Percentiles rank a stretch among this genome's conserved stretches.
phyloP scores from a whole-genome alignment of 2,888 invertebrate species.

The Willowsia nigromaculata region DNA sequence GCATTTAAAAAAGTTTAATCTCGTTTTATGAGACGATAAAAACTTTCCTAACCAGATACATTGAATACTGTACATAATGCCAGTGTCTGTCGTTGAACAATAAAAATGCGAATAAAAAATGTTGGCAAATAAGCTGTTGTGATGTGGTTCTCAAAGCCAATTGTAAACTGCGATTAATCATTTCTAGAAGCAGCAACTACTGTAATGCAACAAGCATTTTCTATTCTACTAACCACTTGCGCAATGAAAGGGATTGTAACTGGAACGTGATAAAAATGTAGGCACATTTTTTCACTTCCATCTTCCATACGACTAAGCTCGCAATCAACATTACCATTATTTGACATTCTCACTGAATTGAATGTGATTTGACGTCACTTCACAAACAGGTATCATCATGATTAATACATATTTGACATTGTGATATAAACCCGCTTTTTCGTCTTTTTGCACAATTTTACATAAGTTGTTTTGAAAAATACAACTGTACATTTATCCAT shows the following conservation, averaged over 20 bases:
- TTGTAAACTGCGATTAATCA: constrained; percentile 40
- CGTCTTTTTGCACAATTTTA: neutral
- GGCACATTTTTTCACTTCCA: neutral
- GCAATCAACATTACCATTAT: neutral
- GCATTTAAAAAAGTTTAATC: constrained; percentile 36
- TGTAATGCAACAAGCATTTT: neutral
- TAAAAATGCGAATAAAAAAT: constrained; percentile 2
- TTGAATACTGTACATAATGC: neutral
- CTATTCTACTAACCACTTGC: neutral
- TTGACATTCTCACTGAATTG: neutral
- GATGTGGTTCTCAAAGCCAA: constrained; percentile 4
- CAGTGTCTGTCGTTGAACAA: neutral
- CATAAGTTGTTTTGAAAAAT: neutral
- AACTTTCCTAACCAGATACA: constrained; percentile 20
- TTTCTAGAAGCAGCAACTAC: neutral
- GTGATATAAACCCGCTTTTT: neutral
- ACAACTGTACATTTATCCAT: neutral
- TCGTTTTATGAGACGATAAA: constrained; percentile 45
- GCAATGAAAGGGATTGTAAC: neutral
- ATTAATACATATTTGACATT: constrained; percentile 18
- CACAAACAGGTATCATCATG: neutral
- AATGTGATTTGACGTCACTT: neutral
- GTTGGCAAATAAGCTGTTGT: constrained; percentile 33
- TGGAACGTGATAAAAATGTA: constrained; percentile 14
- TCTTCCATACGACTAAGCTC: neutral